Percentiles rank a stretch among this genome's conserved stretches.
Conservation (phyloP, 2,888 invertebrate species). For the Drosophila nigritarsus region DNA sequence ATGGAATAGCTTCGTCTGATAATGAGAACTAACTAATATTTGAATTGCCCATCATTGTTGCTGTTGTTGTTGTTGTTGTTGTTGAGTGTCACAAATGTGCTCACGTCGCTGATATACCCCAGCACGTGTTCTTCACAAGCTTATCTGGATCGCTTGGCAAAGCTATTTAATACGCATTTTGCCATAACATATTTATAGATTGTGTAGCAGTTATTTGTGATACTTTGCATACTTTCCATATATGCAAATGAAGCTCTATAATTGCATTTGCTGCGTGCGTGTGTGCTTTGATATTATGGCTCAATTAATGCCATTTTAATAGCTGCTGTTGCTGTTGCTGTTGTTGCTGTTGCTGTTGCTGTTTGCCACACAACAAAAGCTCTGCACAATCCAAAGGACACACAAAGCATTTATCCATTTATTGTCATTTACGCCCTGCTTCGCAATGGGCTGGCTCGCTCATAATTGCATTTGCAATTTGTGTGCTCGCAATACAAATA, state of each 20-base stretch:
- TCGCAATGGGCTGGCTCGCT: background rate
- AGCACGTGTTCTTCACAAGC: background rate
- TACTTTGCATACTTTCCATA: constrained; percentile 29
- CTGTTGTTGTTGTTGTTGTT: too few species aligned
- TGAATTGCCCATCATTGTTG: background rate
- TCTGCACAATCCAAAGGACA: constrained; percentile 8
- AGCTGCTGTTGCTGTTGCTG: constrained; percentile 18
- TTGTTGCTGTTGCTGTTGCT: background rate
- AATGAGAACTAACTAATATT: background rate
- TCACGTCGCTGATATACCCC: background rate
- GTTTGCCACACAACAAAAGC: constrained; percentile 28
- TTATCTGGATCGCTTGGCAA: constrained; percentile 13
- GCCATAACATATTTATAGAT: constrained; percentile 24
- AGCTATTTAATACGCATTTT: constrained; percentile 32
- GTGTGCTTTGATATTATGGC: constrained; percentile 22
- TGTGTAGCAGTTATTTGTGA: constrained; percentile 11
- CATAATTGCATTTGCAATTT: constrained; percentile 20
- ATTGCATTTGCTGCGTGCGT: constrained; percentile 39
- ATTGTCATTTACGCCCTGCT: constrained; percentile 6
- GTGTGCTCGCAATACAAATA: constrained; percentile 4
- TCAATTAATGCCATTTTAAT: constrained; percentile 56
- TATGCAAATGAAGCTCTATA: constrained; percentile 47
- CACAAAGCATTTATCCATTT: constrained; percentile 23
- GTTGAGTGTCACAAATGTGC: background rate
- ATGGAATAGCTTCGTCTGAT: background rate